These are phyloP conservation scores for Diplolepis rosae DNA, from an alignment of 2,888 invertebrate species.

Conservation along the genomic window DNA sequence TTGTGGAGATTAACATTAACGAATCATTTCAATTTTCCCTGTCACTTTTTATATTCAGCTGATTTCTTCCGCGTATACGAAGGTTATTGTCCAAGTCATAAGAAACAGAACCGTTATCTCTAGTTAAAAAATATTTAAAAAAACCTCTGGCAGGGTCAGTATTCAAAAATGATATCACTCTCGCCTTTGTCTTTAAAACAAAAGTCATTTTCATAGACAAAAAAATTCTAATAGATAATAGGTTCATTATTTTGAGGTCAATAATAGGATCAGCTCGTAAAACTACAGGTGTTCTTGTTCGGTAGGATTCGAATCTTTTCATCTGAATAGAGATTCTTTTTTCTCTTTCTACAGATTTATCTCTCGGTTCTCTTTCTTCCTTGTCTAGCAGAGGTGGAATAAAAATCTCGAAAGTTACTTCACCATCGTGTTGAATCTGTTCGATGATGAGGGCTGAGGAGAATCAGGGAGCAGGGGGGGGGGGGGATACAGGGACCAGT, in stretches of 20 bases:
- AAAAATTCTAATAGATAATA: not conserved
- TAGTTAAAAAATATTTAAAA: not conserved
- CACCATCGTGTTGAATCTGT: constrained; percentile 12
- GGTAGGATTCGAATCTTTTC: constrained; percentile 14
- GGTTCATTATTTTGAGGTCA: not conserved
- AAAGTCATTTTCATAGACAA: not conserved
- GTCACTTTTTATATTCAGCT: not conserved
- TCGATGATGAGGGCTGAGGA: not conserved
- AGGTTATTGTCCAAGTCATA: not conserved
- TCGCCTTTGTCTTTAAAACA: not conserved
- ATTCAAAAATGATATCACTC: constrained; percentile 10
- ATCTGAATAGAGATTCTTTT: not conserved
- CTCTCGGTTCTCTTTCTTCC: not conserved
- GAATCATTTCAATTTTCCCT: not conserved
- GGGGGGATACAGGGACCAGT: constrained; percentile 33
- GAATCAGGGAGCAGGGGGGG: constrained; percentile 18
- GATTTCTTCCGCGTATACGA: not conserved
- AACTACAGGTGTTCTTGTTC: constrained; percentile 25
- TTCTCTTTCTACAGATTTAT: constrained; percentile 8
- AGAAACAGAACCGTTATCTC: constrained; percentile 12
- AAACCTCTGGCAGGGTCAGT: constrained; percentile 9
- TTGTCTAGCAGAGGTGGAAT: not conserved
- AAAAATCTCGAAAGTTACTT: constrained; percentile 32
- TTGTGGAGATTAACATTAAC: not conserved
- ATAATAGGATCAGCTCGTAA: not conserved